phyloP scores from a whole-genome alignment of 2,888 invertebrate genomes.

The Cistogaster globosa region DNA sequence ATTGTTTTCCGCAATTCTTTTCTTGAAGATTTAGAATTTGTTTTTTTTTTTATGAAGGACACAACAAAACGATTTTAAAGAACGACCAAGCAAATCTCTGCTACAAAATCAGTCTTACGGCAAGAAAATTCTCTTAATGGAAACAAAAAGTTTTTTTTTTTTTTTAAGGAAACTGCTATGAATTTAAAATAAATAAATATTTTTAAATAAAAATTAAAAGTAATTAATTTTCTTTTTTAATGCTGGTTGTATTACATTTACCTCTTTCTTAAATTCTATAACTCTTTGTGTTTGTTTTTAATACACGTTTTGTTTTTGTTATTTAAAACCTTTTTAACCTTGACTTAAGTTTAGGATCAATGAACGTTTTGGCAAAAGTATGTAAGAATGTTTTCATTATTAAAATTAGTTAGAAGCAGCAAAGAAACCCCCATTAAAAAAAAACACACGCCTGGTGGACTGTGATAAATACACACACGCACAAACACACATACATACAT shows the following conservation, averaged over 20 bases:
- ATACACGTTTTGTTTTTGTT: conserved; percentile 32
- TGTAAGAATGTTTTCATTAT: conserved; percentile 67
- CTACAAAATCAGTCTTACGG: too few species aligned
- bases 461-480: conserved; percentile 3
- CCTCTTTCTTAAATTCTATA: conserved; percentile 5
- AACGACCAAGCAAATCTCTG: too few species aligned
- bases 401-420: conserved; percentile 63
- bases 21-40: too few species aligned
- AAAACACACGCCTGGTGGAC: conserved; percentile 18
- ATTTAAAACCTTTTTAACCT: conserved; percentile 75
- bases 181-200: neutral
- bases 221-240: conserved; percentile 3
- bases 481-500: neutral
- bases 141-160: neutral
- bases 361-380: conserved; percentile 78
- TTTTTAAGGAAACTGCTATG: too few species aligned
- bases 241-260: conserved; percentile 36
- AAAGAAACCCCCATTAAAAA: conserved; percentile 35
- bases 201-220: conserved; percentile 8
- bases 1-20: too few species aligned
- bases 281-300: conserved; percentile 1
- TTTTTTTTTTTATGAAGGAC: too few species aligned
- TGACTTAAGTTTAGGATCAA: conserved; percentile 78
- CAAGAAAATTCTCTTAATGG: too few species aligned
- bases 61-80: too few species aligned